phyloP scores from a whole-genome alignment of 2,113 vertebrate species.

The Halcyon malimbica region DNA sequence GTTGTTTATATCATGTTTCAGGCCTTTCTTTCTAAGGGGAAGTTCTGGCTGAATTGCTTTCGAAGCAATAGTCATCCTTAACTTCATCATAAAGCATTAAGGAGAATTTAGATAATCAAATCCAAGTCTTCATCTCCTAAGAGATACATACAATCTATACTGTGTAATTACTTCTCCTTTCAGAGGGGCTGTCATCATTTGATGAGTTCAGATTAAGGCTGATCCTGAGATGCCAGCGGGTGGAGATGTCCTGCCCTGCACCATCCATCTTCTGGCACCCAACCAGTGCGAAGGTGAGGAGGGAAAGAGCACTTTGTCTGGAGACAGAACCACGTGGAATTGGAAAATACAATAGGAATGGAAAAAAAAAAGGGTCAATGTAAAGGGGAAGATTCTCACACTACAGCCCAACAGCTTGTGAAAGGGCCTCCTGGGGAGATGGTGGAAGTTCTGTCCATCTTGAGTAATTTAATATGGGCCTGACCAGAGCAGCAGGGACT shows the following conservation, averaged over 20 bases:
- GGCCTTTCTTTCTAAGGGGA: constrained; percentile 7
- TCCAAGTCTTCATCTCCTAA: constrained; percentile 17
- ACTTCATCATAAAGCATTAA: constrained; percentile 46
- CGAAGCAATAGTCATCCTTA: constrained; percentile 32
- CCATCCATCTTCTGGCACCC: neutral
- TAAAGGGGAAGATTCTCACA: neutral
- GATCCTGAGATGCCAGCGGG: neutral
- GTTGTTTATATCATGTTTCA: neutral
- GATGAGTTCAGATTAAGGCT: constrained; percentile 21
- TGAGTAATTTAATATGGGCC: neutral
- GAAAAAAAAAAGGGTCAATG: neutral
- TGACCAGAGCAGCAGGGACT: neutral
- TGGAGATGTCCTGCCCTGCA: neutral
- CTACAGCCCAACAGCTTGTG: neutral
- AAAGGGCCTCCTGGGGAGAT: neutral
- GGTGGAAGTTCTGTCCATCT: neutral
- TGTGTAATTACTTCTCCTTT: constrained; percentile 40
- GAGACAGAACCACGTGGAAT: neutral
- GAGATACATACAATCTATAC: neutral
- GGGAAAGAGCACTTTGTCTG: neutral
- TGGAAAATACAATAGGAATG: neutral
- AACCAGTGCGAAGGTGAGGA: neutral
- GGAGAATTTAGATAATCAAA: constrained; percentile 60
- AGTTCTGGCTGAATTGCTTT: constrained; percentile 47
- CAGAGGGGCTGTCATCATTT: constrained; percentile 15